Conservation (phyloP, 2,113 vertebrate genomes). For the Australoheros scitulus region DNA sequence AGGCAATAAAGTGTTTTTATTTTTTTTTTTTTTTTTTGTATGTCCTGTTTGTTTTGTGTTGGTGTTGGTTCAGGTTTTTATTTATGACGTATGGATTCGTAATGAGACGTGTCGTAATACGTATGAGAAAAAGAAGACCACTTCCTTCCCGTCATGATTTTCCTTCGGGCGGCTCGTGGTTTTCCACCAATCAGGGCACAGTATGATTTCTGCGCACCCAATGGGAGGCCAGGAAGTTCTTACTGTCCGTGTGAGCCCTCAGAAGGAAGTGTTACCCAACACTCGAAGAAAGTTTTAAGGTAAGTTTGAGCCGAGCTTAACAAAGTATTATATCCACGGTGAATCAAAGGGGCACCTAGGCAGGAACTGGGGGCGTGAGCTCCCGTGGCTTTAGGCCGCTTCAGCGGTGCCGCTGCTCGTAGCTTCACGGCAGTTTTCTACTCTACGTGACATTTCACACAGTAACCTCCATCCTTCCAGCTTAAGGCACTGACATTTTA, state of each 20-base stretch:
- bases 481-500: background rate
- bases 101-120: background rate
- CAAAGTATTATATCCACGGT: background rate
- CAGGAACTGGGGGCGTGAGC: accelerated
- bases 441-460: conserved; percentile 35
- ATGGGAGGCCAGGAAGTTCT: conserved; percentile 35
- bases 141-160: conserved; percentile 61
- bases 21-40: no score
- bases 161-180: background rate
- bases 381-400: background rate
- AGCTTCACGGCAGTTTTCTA: conserved; percentile 36
- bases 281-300: conserved; percentile 67
- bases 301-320: conserved; percentile 57
- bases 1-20: background rate
- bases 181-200: conserved; percentile 53
- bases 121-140: conserved; percentile 8
- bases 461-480: background rate
- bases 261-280: conserved; percentile 62
- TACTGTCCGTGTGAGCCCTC: conserved; percentile 38
- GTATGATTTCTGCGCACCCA: conserved; percentile 42
- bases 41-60: background rate
- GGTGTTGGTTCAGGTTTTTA: background rate
- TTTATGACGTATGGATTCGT: no score
- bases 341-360: background rate
- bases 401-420: background rate